Base-by-base conservation (phyloP, 2,888 invertebrate species). In the Eumerus sabulonum region DNA sequence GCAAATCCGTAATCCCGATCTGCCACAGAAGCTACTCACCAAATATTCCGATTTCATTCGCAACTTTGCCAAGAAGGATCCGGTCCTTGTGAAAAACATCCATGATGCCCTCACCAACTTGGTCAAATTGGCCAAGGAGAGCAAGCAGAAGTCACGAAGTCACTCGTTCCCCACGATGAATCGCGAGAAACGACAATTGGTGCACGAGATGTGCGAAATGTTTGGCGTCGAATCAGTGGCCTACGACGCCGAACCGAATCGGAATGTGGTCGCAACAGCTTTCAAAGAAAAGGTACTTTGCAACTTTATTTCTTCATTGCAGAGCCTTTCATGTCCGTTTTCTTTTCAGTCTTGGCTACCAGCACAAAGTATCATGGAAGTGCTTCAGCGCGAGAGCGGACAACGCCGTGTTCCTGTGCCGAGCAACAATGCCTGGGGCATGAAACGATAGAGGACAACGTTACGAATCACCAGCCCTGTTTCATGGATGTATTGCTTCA, bases 111-210 rank as follows among this genome's bases (percentile, higher is more conserved):
- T 98, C 18, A 93, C 94, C 0, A 95, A 96, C 82, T 91, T 98
- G 48, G 97, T 98, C 14, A 94, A 96, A 84, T 90, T 94, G 71
- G 95, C 97, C 2, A 96, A 97, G 89, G 94, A 94, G 91, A 95
- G 95, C 7, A 95, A 95, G 84, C 95, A 96, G 85, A 93, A 93
- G 85, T 94, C 93, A 0, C 92, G 94, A 0, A 93, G 94, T 83
- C 94, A 96, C 87, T 95, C 97, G 9, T 98, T 98, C 88, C 95
- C 96, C 14, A 93, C 95, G 1, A 98, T 98, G 97, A 98, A 97
- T 88, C 92, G 95, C 48, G 96, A 96, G 84, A 97, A 98, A 88
- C 91, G 98, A 0, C 94, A 95, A 53, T 93, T 98, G 85, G 93
- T 99, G 9, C 98, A 98, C 89, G 98, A 99, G 87, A 92, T 97